A percentile compares a stretch with the other conserved stretches of the same genome.
phyloP scores from a whole-genome alignment of 2,888 invertebrate genomes.

The Apamea sordens region DNA sequence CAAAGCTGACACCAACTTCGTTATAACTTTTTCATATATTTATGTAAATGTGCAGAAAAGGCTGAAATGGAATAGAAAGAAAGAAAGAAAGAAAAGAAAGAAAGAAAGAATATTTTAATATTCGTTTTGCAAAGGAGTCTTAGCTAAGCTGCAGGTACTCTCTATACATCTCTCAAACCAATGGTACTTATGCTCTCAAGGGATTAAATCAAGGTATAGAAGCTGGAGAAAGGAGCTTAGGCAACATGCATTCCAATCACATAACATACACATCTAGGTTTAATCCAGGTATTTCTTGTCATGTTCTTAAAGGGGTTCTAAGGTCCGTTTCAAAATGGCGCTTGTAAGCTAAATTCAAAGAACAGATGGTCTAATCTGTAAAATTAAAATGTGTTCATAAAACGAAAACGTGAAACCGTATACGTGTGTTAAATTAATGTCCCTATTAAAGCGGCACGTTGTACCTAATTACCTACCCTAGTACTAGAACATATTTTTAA shows the following conservation, averaged over 20 bases:
- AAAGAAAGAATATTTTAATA: no score
- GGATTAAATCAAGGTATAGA: slow-evolving; percentile 21
- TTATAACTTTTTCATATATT: slow-evolving; percentile 59
- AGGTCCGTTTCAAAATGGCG: background rate
- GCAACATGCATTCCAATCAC: background rate
- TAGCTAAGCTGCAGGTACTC: background rate
- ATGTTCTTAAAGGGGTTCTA: background rate
- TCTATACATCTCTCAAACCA: background rate
- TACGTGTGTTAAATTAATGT: no score
- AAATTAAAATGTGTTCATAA: no score
- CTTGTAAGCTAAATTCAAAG: background rate
- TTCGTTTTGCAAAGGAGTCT: background rate
- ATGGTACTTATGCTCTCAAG: background rate
- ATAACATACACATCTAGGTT: background rate
- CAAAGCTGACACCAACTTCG: slow-evolving; percentile 46
- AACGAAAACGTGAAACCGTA: no score
- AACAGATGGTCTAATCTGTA: background rate
- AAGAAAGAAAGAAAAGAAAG: no score
- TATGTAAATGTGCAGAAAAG: slow-evolving; percentile 52
- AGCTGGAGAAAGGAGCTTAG: background rate
- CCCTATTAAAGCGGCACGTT: no score
- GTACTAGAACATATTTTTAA: no score
- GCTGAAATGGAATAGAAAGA: slow-evolving; percentile 54
- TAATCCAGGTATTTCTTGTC: background rate
- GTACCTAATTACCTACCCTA: no score